These are phyloP conservation scores for Amblyjoppa fuscipennis DNA, from an alignment of 2,888 invertebrate genomes.

Conservation along the genomic window DNA sequence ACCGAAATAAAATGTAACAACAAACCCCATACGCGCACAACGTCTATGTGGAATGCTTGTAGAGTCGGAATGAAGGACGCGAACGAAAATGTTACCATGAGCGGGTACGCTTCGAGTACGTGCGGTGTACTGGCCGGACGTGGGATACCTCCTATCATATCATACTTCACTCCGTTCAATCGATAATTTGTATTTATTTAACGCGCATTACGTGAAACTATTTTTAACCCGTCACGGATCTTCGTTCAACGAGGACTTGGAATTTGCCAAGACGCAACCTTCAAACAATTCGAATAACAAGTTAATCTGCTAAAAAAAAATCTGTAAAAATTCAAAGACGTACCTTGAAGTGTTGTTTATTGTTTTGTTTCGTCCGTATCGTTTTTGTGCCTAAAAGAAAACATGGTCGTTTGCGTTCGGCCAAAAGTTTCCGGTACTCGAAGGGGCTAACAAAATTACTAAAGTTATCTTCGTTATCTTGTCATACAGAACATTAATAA, in stretches of 20 bases:
- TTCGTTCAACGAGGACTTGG: not conserved
- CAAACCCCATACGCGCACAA: constrained; percentile 73
- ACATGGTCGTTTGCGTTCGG: no score
- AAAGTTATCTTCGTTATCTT: not conserved
- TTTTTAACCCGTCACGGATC: not conserved
- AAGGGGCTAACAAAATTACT: not conserved
- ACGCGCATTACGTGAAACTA: constrained; percentile 33
- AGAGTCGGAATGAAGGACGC: constrained; percentile 36
- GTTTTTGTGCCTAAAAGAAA: no score
- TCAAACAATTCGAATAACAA: no score
- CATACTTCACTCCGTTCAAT: constrained; percentile 44
- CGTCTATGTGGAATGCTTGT: constrained; percentile 55
- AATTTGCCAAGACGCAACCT: no score
- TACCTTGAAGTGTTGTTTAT: not conserved
- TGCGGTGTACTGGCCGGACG: constrained; percentile 59
- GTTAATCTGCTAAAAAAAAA: no score
- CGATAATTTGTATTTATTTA: constrained; percentile 50
- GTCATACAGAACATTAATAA: constrained; percentile 11
- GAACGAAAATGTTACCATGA: constrained; percentile 74
- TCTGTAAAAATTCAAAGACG: no score
- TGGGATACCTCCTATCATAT: constrained; percentile 44
- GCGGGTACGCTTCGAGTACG: constrained; percentile 55
- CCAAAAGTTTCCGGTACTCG: no score
- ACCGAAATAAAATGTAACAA: constrained; percentile 79
- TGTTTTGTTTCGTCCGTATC: not conserved